Evolutionary conservation across 2,888 invertebrate genomes (phyloP), one percentile per base, ranked within the genome.

Genomic region (Agriopis aurantiaria): DNA sequence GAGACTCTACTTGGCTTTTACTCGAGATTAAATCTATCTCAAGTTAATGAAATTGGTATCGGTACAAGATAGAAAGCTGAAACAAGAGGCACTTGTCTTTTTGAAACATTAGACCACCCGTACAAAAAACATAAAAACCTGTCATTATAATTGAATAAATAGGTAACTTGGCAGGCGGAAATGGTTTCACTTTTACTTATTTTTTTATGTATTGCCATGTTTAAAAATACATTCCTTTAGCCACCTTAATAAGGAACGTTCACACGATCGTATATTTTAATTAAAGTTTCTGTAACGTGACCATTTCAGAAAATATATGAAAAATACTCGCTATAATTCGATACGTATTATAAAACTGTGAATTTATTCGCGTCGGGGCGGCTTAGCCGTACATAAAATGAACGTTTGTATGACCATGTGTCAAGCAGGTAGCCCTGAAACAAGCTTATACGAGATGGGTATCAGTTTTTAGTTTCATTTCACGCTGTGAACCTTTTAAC

Each of bases 21-120:
- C 84, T 82, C 81, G 78, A 90, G 89, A 92, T 92, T 91, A 90
- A 88, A 86, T 85, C 88, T 83, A 90, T 91, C 86, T 87, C 80
- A 80, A 89, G 86, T 85, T 89, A 90, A 91, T 90, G 84, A 89
- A 89, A 86, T 84, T 80, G 79, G 82, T 86, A 81, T 83, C 80
- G 81, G 81, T 86, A 84, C 84, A 82, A 82, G 82, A 80, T 78
- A 73, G 77, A 84, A 80, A 78, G 78, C 76, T 73, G 69, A 71
- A 74, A 72, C 66, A 55, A 57, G 53, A 69, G 56, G 68, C 65
- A 57, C 65, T 65, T 67, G 58, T 73, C 33, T 64, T 65, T 63
- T 57, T 62, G 60, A 56, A 69, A 57, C 51, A 59, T 48, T 57
- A 14, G 33, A 51, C 61, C 61, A 57, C 17, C 48, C 52, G 41